Conservation (phyloP, 64 coral and sea anemone species). For the Stylophora pistillata region DNA sequence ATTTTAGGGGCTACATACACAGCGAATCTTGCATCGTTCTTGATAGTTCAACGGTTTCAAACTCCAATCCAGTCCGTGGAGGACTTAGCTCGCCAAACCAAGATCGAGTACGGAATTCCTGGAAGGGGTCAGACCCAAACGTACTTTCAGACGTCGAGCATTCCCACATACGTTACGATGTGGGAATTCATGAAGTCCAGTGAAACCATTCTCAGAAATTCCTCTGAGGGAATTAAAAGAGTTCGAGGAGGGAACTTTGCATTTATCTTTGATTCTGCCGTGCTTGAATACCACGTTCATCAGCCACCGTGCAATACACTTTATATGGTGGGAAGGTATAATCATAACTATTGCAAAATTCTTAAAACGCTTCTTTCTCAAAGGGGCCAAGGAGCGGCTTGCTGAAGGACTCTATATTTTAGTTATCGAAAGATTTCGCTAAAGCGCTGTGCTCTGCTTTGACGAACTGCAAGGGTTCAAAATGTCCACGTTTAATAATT, state of each 20-base stretch:
- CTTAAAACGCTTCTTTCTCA: too few relatives aligned
- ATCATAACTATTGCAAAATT: neutral
- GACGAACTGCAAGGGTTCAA: too few relatives aligned
- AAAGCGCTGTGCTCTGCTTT: too few relatives aligned
- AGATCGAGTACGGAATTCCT: constrained; percentile 66
- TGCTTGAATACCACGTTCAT: constrained; percentile 58
- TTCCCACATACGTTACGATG: constrained; percentile 79
- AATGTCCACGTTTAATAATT: too few relatives aligned
- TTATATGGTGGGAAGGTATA: constrained; percentile 59
- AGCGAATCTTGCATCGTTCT: constrained; percentile 73
- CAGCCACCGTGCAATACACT: constrained; percentile 74
- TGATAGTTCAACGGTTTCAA: constrained; percentile 68
- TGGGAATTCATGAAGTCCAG: constrained; percentile 76
- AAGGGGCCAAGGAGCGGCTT: too few relatives aligned
- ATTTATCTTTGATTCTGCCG: constrained; percentile 59
- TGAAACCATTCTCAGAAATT: constrained; percentile 37
- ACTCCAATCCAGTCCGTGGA: constrained; percentile 62
- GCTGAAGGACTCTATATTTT: too few relatives aligned
- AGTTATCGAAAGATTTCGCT: too few relatives aligned
- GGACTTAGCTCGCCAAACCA: constrained; percentile 65
- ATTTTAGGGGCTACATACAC: constrained; percentile 73
- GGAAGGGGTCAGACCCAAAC: constrained; percentile 53
- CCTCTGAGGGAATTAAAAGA: constrained; percentile 40
- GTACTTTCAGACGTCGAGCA: constrained; percentile 70
- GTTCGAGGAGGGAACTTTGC: constrained; percentile 54